phyloP scores from a whole-genome alignment of 1,140 invertebrate species.

The Anoplolepis gracilipes region DNA sequence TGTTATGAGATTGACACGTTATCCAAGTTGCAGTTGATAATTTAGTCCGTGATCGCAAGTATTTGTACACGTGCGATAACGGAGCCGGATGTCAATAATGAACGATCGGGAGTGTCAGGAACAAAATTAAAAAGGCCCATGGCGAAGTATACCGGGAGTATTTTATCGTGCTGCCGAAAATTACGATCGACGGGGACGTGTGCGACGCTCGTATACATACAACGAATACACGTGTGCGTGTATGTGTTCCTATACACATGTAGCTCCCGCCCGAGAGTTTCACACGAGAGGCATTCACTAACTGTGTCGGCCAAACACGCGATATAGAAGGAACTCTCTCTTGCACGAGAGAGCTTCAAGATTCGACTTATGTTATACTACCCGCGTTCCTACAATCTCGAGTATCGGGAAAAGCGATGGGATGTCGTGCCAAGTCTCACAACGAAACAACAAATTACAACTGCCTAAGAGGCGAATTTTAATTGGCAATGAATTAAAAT shows the following conservation, averaged over 20 bases:
- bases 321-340: constrained; percentile 38
- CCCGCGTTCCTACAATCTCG: constrained; percentile 14
- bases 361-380: constrained; percentile 8
- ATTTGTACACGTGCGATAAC: constrained; percentile 18
- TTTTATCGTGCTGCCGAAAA: constrained; percentile 48
- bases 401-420: constrained; percentile 35
- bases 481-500: constrained; percentile 43
- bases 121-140: constrained; percentile 52
- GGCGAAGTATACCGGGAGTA: constrained; percentile 21
- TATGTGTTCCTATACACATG: not conserved
- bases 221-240: not conserved
- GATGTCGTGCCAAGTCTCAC: constrained; percentile 32
- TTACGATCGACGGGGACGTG: constrained; percentile 41
- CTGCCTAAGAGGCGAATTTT: constrained; percentile 42
- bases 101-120: constrained; percentile 14
- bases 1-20: not conserved
- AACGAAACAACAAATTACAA: constrained; percentile 46
- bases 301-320: constrained; percentile 54
- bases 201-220: not conserved
- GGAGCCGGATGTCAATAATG: constrained; percentile 18
- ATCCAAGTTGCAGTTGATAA: constrained; percentile 31
- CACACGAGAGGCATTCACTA: not conserved
- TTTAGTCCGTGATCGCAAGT: not conserved
- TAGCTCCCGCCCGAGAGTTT: constrained; percentile 57
- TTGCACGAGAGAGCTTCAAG: constrained; percentile 51